phyloP scores from a whole-genome alignment of 2,888 invertebrate genomes.

The Xylophagus ater region DNA sequence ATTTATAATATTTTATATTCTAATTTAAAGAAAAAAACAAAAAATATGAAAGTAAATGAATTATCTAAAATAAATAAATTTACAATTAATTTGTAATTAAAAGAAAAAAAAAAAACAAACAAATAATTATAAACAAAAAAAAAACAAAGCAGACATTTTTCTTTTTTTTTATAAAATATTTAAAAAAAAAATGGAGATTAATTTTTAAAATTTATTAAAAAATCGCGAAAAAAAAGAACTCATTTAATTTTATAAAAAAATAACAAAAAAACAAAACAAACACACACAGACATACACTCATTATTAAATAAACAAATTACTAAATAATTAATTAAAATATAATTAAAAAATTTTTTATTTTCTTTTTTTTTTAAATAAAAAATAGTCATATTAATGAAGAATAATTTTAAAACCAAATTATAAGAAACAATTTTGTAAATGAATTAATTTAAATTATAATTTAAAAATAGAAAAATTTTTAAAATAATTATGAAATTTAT shows the following conservation, averaged over 20 bases:
- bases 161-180: conserved; percentile 14
- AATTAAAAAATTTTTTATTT: conserved; percentile 45
- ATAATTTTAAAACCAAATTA: conserved; percentile 14
- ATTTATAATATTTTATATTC: too few relatives aligned
- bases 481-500: conserved; percentile 4
- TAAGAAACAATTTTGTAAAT: conserved; percentile 3
- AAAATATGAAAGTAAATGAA: conserved; percentile 2
- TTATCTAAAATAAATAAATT: conserved; percentile 17
- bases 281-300: conserved; percentile 7
- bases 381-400: too few relatives aligned
- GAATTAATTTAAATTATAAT: conserved; percentile 8
- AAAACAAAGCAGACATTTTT: conserved; percentile 14
- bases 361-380: too few relatives aligned
- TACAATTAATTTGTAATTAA: conserved; percentile 13
- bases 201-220: conserved; percentile 4
- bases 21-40: conserved; percentile 2
- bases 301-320: conserved; percentile 2
- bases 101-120: background rate
- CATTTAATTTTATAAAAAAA: conserved; percentile 10
- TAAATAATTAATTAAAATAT: background rate
- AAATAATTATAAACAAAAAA: conserved; percentile 3
- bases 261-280: conserved; percentile 6
- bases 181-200: conserved; percentile 6
- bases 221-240: background rate
- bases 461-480: conserved; percentile 1